Conservation (phyloP, 1,140 invertebrate genomes). For the Rhynchophorus ferrugineus region DNA sequence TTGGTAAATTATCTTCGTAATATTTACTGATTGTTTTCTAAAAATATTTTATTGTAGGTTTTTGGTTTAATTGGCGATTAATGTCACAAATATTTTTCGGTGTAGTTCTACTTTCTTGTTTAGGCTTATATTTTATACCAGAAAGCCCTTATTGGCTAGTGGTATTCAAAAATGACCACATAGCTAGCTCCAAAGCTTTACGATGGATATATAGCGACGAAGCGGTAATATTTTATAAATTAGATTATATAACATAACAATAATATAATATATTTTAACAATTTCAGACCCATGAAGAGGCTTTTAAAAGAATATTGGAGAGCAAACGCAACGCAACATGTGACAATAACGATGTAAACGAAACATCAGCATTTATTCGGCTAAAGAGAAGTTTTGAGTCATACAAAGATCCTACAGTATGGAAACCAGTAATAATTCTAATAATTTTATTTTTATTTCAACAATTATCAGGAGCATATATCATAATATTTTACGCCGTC, state of each 20-base stretch:
- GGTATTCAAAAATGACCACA: constrained; percentile 39
- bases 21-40: constrained; percentile 1
- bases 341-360: constrained; percentile 3
- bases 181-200: constrained; percentile 38
- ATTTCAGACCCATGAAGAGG: constrained; percentile 39
- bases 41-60: constrained; percentile 32
- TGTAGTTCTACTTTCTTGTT: constrained; percentile 21
- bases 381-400: constrained; percentile 16
- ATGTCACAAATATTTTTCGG: constrained; percentile 42
- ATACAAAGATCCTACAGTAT: constrained; percentile 37
- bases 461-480: constrained; percentile 53
- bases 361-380: constrained; percentile 20
- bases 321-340: constrained; percentile 8
- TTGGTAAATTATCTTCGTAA: constrained; percentile 23
- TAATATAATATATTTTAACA: no score
- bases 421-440: constrained; percentile 47
- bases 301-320: constrained; percentile 36
- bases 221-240: constrained; percentile 17
- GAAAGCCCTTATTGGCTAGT: constrained; percentile 53
- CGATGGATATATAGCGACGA: constrained; percentile 40
- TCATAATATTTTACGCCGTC: constrained; percentile 62
- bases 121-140: constrained; percentile 43
- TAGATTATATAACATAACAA: no score
- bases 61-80: constrained; percentile 43
- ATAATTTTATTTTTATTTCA: constrained; percentile 48